Conservation (phyloP, 2,113 vertebrate species). For the Carettochelys insculpta region DNA sequence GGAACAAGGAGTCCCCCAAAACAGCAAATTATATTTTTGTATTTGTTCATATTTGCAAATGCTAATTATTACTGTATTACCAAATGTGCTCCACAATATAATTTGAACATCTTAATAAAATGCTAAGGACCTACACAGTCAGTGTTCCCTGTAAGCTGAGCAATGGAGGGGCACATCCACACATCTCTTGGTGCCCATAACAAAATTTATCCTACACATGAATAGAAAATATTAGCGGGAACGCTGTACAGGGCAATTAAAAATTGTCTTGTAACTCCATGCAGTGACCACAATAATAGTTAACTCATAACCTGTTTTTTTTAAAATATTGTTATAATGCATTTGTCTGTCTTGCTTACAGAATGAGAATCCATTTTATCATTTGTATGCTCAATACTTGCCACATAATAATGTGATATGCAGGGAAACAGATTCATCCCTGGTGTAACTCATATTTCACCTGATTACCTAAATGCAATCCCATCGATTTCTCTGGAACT, state of each 20-base stretch:
- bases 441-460: not conserved
- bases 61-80: not conserved
- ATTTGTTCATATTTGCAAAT: not conserved
- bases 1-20: not conserved
- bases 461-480: not conserved
- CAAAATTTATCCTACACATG: no score
- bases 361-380: not conserved
- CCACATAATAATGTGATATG: constrained; percentile 39
- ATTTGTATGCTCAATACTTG: constrained; percentile 48
- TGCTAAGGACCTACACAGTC: not conserved
- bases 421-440: constrained; percentile 25
- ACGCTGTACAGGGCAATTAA: not conserved
- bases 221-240: no score
- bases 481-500: constrained; percentile 12
- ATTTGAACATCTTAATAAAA: not conserved
- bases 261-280: not conserved
- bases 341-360: not conserved
- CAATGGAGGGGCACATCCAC: no score
- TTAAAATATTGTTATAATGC: not conserved
- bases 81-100: not conserved
- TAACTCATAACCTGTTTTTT: not conserved
- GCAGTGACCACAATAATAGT: not conserved
- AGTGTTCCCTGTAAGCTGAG: no score
- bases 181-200: no score
- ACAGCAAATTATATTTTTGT: not conserved